Evolutionary conservation across 2,888 invertebrate genomes (phyloP), one percentile per base, ranked within the genome.

Genomic region (Norana najaformis): DNA sequence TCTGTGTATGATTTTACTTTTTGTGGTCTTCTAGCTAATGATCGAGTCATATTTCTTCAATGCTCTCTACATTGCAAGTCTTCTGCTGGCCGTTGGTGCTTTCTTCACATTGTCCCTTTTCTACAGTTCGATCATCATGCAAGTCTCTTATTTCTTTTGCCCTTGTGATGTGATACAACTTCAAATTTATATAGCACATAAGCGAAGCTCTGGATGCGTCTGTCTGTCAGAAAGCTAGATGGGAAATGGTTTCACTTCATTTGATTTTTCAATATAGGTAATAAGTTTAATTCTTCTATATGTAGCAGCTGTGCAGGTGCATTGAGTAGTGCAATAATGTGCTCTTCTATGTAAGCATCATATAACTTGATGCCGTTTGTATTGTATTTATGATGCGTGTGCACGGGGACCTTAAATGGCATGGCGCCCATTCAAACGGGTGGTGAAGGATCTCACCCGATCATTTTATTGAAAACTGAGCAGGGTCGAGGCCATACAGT

Each of bases 31-130:
- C 92, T 93, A 94, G 94, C 91, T 94, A 83, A 92, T 92, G 89
- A 90, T 94, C n/a, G 92, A 92, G 83, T 93, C 93, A 5, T 93
- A 94, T 91, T 93, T 94, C 91, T 94, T 94, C 93, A 94, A 92
- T 36, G 88, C 91, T 37, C 92, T 93, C n/a, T 93, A 93, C 18
- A 91, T 93, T 82, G 85, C 93, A 23, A 93, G 93, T 0, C 94
- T 93, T 90, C 53, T 92, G 11, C 90, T 94, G 88, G 93, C 94
- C 13, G 91, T 93, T 38, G 90, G 93, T 4, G 93, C 93, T 16
- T 93, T 92, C 91, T 91, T 93, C 88, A 91, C 92, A 8, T 91
- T 93, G 89, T 91, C 93, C 14, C 91, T 93, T 14, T 41, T 94
- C 35, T 53, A 89, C 91, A 53, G 53, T 88, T 36, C 39, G n/a